Evolutionary conservation across 2,113 vertebrate species (phyloP), one percentile per base, ranked within the genome.

Genomic region (Ctenomys sociabilis): DNA sequence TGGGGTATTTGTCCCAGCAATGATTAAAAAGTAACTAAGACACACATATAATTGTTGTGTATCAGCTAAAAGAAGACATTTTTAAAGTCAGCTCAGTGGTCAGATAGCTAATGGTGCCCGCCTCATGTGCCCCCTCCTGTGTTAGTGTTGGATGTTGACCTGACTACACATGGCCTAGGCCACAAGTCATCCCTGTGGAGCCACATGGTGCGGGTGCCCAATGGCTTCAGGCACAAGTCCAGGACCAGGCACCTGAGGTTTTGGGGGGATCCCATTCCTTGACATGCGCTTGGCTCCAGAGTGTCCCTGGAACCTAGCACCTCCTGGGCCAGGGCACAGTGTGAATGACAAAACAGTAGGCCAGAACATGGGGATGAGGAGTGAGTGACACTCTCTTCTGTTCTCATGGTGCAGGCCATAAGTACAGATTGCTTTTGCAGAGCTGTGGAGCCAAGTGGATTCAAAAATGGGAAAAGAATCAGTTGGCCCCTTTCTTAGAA

Each of bases 391-490:
- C 63, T 91, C 37, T 86, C 40, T 70, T 54, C 72, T 75, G 2
- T 77, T 85, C 45, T 72, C 7, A 75, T 32, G 83, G 64, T 8
- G 64, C 87, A 54, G 40, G 57, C 61, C 75, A 0, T 52, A 54
- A 35, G 17, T 88, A 64, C 88, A 88, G 30, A 91, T 91, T 52
- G 26, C 40, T 90, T 95, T 92, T 22, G 45, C 72, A 94, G 70
- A 83, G 52, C 66, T 91, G 9, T 4, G 40, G 17, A 40, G 81
- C n/a, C 24, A 64, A 19, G n/a, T 86, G 9, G 24, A 84, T 63
- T 43, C 64, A 70, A 12, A 32, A 52, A 54, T 6, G 30, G 13
- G 26, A 8, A 37, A 61, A n/a, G 61, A 63, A 54, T 35, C 81
- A 81, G 28, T 26, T 52, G 63, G 24, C 1, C 21, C 90, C 32